Evolutionary conservation across 2,113 vertebrate genomes (phyloP), one percentile per base, ranked within the genome.

Genomic region (Clinocottus analis): DNA sequence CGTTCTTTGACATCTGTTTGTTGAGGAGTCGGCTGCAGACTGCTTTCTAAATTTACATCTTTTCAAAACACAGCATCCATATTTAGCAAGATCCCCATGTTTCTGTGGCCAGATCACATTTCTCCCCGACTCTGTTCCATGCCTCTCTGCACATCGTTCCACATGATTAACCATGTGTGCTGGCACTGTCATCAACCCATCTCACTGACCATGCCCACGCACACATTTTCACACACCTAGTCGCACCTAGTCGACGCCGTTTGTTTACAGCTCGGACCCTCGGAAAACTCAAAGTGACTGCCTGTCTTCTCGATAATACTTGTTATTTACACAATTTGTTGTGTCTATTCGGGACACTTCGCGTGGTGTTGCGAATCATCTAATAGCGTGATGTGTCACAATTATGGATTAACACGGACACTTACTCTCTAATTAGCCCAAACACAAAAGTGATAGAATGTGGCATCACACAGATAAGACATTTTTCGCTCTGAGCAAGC

Each of bases 81-180:
- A 80, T 83, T 71, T 83, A 87, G 68, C 55, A 33, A 71, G 45
- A 86, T 85, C 67, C 67, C 63, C 4, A 86, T 85, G 33, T 33
- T 33, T 33, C 82, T 35, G 72, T 84, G 78, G 77, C 73, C 65
- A 72, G 59, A 83, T 89, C 83, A 79, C 82, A 85, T 85, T 87
- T 51, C 79, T 81, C 62, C 53, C 7, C 72, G 64, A 2, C 47
- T 63, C 61, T 72, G 63, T 31, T 69, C 67, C 68, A 75, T 67
- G 85, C 73, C 67, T 77, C 75, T 68, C 56, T 80, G 70, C 78
- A 64, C 82, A 86, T 83, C 87, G 90, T 91, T 87, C 84, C 85
- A 70, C 90, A 83, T 86, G 87, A 87, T 86, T 84, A 77, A 31
- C 75, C 86, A 85, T 87, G 85, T 90, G 87, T 84, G 84, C 86